These are phyloP conservation scores for Coreius guichenoti DNA, from an alignment of 2,797 vertebrate genomes.

Conservation along the genomic window DNA sequence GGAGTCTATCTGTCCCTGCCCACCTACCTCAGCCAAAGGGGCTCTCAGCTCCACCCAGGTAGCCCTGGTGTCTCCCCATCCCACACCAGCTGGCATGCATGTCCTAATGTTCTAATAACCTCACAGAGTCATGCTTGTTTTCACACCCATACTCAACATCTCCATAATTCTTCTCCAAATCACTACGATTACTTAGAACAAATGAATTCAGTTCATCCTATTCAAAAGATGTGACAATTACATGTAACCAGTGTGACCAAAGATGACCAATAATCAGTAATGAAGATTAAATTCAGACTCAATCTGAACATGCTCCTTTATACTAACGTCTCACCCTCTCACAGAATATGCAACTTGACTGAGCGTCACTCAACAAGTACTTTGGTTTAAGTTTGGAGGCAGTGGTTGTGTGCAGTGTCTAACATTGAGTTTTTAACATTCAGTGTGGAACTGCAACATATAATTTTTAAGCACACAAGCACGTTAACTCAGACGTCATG, in stretches of 20 bases:
- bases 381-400: background rate
- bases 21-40: constrained; percentile 67
- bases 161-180: constrained; percentile 33
- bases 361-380: background rate
- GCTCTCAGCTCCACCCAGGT: constrained; percentile 70
- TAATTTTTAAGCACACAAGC: background rate
- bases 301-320: background rate
- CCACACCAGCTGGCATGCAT: constrained; percentile 9
- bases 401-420: background rate
- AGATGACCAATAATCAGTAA: background rate
- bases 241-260: background rate
- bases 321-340: constrained; percentile 14
- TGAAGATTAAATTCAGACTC: constrained; percentile 2
- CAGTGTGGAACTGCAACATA: background rate
- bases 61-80: constrained; percentile 51
- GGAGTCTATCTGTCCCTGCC: constrained; percentile 75
- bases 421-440: background rate
- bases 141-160: constrained; percentile 17
- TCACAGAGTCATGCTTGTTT: constrained; percentile 18
- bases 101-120: constrained; percentile 12
- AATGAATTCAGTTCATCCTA: background rate
- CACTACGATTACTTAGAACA: background rate
- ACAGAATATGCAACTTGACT: background rate
- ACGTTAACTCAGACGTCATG: background rate
- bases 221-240: background rate